phyloP scores from a whole-genome alignment of 2,113 vertebrate genomes.

The Coreoperca whiteheadi region DNA sequence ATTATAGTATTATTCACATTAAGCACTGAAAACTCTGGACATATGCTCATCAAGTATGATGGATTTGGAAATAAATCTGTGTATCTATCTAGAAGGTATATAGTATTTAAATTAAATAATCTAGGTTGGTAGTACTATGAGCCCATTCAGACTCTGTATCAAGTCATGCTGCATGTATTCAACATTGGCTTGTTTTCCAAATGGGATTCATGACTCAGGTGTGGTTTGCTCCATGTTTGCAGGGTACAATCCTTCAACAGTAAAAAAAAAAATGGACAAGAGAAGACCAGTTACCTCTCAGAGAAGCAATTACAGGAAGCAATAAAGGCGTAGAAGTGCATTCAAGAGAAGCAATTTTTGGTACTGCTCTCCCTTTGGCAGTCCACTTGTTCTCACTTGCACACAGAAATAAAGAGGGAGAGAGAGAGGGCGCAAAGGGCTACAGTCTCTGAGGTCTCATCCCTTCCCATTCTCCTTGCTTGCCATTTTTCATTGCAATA shows the following conservation, averaged over 20 bases:
- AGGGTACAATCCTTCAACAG: constrained; percentile 58
- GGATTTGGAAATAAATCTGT: neutral
- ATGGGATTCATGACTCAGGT: constrained; percentile 55
- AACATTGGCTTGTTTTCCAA: constrained; percentile 47
- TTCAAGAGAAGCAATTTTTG: constrained; percentile 83
- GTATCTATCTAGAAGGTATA: neutral
- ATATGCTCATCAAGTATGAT: neutral
- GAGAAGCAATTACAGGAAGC: constrained; percentile 84
- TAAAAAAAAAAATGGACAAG: constrained; percentile 66
- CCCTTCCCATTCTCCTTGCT: constrained; percentile 50
- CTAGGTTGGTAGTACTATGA: neutral
- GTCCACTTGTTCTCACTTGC: constrained; percentile 73
- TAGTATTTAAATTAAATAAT: constrained; percentile 9
- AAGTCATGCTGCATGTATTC: constrained; percentile 7
- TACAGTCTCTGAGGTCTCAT: constrained; percentile 67
- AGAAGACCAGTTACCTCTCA: constrained; percentile 77
- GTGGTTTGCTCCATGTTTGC: constrained; percentile 52
- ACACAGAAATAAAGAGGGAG: constrained; percentile 25
- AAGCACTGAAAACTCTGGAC: neutral
- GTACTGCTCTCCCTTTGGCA: constrained; percentile 75
- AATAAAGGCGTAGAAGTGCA: constrained; percentile 82
- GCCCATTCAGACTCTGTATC: neutral
- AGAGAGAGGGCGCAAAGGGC: constrained; percentile 28
- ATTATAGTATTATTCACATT: constrained; percentile 12
- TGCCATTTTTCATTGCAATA: constrained; percentile 77